These are phyloP conservation scores for Lophotriccus pileatus DNA, from an alignment of 2,797 vertebrate species.

Conservation along the genomic window DNA sequence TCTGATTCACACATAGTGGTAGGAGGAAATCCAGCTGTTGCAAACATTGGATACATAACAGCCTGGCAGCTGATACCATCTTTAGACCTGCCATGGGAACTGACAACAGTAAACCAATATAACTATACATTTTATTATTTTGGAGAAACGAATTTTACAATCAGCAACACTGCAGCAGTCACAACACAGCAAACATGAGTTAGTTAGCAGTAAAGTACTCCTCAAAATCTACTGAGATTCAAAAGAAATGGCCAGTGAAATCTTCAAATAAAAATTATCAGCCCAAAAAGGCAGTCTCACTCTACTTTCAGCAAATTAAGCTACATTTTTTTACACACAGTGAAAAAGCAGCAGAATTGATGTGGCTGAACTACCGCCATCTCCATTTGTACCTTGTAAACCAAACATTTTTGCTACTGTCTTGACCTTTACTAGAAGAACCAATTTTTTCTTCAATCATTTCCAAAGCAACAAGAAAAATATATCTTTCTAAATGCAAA, in stretches of 20 bases:
- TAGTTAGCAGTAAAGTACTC: background rate
- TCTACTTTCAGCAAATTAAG: conserved; percentile 36
- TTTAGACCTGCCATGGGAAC: conserved; percentile 53
- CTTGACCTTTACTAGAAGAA: background rate
- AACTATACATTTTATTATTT: background rate
- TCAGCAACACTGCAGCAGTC: background rate
- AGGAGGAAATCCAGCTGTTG: conserved; percentile 56
- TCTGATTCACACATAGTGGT: conserved; percentile 3
- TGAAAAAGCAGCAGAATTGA: background rate
- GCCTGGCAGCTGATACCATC: conserved; percentile 20
- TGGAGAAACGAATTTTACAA: background rate
- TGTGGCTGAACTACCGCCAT: background rate
- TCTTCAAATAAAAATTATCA: background rate
- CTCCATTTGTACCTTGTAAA: conserved; percentile 33
- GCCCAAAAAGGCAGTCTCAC: background rate
- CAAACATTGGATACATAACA: conserved; percentile 26
- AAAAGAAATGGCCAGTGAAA: background rate
- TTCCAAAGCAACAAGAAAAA: conserved; percentile 40
- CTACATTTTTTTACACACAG: background rate
- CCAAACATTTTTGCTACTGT: background rate
- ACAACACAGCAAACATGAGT: background rate
- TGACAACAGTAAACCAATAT: background rate
- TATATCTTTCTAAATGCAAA: background rate
- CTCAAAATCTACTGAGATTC: background rate
- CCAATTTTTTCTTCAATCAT: background rate